Conservation (phyloP, 2,113 vertebrate species). For the Tringa solitaria region DNA sequence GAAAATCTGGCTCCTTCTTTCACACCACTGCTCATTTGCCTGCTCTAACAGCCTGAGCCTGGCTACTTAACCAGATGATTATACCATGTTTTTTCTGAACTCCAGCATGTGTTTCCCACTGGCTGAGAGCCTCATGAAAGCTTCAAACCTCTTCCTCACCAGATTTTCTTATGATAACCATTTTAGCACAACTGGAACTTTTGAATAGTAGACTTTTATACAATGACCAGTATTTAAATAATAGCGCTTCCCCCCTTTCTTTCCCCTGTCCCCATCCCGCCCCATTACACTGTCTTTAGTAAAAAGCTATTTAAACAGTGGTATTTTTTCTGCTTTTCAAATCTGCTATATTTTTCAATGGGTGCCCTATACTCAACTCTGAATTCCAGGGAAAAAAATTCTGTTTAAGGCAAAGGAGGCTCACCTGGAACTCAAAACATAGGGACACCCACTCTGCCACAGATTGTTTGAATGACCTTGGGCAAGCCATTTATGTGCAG, state of each 20-base stretch:
- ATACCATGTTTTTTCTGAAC: not conserved
- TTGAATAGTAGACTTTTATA: not conserved
- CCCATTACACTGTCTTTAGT: not conserved
- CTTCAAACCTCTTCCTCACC: not conserved
- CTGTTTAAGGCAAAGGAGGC: not conserved
- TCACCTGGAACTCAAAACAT: not conserved
- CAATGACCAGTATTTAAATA: not conserved
- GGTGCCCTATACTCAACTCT: not conserved
- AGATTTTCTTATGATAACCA: not conserved
- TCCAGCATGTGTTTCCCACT: not conserved
- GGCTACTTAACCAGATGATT: not conserved
- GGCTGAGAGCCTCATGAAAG: not conserved
- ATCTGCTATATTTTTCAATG: not conserved
- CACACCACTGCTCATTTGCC: not conserved
- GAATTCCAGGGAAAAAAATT: not conserved
- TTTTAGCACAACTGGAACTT: not conserved
- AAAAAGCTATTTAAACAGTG: not conserved
- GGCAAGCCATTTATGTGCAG: conserved; percentile 21
- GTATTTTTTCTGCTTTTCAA: not conserved
- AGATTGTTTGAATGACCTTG: conserved; percentile 42
- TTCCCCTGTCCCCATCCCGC: too few relatives aligned
- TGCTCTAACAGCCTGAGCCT: not conserved
- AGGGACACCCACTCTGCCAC: not conserved
- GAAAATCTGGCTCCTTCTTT: not conserved
- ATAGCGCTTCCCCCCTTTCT: not conserved